Evolutionary conservation across 2,113 vertebrate genomes (phyloP).

Genomic region (Centrocercus urophasianus): DNA sequence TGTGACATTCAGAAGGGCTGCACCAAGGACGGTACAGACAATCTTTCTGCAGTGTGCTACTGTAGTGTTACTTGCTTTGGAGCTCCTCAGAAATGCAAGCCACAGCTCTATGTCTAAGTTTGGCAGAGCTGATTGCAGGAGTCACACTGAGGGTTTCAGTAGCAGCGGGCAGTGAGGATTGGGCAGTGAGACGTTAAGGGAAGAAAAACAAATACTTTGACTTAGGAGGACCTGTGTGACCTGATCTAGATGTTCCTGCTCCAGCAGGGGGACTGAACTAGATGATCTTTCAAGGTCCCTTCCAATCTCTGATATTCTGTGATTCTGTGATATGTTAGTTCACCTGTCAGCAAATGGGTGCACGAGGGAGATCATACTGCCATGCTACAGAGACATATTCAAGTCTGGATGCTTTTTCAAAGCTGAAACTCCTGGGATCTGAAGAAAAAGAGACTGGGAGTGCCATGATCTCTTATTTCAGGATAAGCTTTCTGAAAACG

Average conservation of each 20-base stretch:
- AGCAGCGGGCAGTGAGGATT: background rate
- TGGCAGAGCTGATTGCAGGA: background rate
- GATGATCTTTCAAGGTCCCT: too few relatives aligned
- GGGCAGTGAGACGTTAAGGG: background rate
- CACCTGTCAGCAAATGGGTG: background rate
- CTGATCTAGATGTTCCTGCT: too few relatives aligned
- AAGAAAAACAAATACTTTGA: background rate
- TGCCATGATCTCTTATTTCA: background rate
- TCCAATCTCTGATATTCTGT: too few relatives aligned
- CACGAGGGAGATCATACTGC: background rate
- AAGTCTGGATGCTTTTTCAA: background rate
- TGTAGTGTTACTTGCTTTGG: too few relatives aligned
- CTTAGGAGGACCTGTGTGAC: background rate
- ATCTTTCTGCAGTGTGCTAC: background rate
- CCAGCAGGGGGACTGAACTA: too few relatives aligned
- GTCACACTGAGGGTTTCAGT: background rate
- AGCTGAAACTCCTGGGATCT: background rate
- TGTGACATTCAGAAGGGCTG: background rate
- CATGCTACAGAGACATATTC: background rate
- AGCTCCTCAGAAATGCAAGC: background rate
- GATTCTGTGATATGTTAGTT: background rate
- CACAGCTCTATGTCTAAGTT: background rate
- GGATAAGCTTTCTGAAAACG: constrained; percentile 5
- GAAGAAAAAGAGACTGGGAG: background rate
- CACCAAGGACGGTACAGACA: rapidly evolving